phyloP scores from a whole-genome alignment of 1,140 invertebrate genomes.

The Caerostris darwini region DNA sequence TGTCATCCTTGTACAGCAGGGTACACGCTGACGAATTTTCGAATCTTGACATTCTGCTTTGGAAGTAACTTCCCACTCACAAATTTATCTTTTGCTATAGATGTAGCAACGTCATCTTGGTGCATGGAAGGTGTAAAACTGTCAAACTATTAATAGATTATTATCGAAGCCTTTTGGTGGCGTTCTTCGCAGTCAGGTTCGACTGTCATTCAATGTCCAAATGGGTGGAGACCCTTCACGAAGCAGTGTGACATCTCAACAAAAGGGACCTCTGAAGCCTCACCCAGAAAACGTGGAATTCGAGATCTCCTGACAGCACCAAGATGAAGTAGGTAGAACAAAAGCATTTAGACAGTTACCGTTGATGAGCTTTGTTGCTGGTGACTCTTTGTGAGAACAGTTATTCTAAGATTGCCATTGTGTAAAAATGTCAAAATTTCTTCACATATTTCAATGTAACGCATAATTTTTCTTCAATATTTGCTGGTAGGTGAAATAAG shows the following conservation, averaged over 20 bases:
- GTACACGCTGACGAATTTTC: neutral
- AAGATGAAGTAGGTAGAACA: neutral
- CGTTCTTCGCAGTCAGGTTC: constrained; percentile 19
- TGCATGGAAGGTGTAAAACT: constrained; percentile 37
- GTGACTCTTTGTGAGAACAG: neutral
- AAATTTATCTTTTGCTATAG: constrained; percentile 2
- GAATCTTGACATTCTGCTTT: neutral
- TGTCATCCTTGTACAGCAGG: neutral
- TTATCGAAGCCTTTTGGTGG: constrained; percentile 24
- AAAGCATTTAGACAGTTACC: constrained; percentile 6
- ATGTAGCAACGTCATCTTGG: neutral
- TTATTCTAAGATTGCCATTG: neutral
- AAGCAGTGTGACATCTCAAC: constrained; percentile 31
- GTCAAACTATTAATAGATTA: constrained; percentile 42
- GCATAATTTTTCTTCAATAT: too few species aligned
- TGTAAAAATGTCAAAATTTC: too few species aligned
- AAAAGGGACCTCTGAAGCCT: constrained; percentile 28
- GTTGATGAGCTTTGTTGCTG: neutral
- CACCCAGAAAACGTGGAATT: constrained; percentile 41
- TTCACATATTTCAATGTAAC: too few species aligned
- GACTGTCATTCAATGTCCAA: constrained; percentile 43
- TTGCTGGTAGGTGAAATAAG: too few species aligned
- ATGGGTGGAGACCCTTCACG: constrained; percentile 21
- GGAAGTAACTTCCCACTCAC: neutral
- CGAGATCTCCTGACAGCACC: neutral